Conservation (phyloP, 1,140 invertebrate species). For the Drosophila littoralis region DNA sequence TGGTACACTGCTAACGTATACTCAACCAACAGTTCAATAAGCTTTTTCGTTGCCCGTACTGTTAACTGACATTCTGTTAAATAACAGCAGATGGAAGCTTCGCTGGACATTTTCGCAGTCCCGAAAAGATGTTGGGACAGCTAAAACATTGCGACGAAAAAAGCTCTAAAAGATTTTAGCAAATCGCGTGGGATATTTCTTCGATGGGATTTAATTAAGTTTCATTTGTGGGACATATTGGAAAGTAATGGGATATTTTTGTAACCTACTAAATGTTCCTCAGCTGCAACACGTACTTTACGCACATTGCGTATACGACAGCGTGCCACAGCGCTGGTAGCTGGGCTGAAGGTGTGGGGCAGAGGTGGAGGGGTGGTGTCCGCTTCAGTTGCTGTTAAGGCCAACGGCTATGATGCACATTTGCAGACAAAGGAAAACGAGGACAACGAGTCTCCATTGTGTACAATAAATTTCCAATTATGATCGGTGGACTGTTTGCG, state of each 20-base stretch:
- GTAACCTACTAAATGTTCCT: not conserved
- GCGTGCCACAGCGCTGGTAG: constrained; percentile 2
- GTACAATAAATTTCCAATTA: constrained; percentile 81
- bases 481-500: constrained; percentile 49
- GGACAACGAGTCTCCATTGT: constrained; percentile 56
- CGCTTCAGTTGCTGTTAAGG: constrained; percentile 9
- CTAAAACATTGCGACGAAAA: not conserved
- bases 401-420: constrained; percentile 17
- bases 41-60: not conserved
- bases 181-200: not conserved
- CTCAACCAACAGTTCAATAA: too few species aligned
- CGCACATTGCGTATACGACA: constrained; percentile 33
- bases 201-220: not conserved
- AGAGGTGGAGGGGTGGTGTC: constrained; percentile 14
- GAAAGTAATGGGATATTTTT: not conserved
- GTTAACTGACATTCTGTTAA: constrained; percentile 4
- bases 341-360: too few species aligned
- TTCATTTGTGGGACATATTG: not conserved
- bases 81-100: not conserved
- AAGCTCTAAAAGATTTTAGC: not conserved
- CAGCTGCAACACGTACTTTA: not conserved
- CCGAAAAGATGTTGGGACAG: constrained; percentile 9
- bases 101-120: not conserved
- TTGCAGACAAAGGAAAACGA: not conserved
- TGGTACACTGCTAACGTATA: not conserved